Evolutionary conservation across 2,888 invertebrate species (phyloP), one percentile per base, ranked within the genome.

Genomic region (Trisateles emortualis): DNA sequence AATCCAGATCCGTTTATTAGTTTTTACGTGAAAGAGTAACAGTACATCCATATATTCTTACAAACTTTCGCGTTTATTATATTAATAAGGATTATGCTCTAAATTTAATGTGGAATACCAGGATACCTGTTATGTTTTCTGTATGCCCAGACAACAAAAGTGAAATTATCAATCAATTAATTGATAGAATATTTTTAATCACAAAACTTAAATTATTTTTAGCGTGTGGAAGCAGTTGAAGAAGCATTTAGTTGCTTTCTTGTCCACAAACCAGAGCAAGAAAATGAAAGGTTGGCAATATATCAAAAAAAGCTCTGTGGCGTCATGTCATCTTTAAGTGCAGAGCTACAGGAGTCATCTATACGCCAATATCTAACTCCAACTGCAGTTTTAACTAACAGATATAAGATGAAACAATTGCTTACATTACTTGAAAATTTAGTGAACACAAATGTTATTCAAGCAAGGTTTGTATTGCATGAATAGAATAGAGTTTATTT

Each of bases 221-320:
- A 96, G 96, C 95, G 95, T 83, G 96, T 97, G 5, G 97, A 97
- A 78, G 94, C 95, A 0, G 96, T 97, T 26, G 98, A 98, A 79
- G 97, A 98, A 85, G 97, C 97, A 0, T 98, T 99, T 78, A 96
- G 97, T 80, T 97, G 97, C 72, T 97, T 97, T 72, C 94, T 98
- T 53, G 96, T 97, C 0, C 96, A 97, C 75, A 95, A 96, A 67
- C 93, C 95, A 13, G 95, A 95, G 45, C 94, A 94, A 52, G 96
- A 97, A 79, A 93, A 91, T 63, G 95, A 96, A 66, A 96, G 95
- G 80, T 89, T 95, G 22, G 85, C 94, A 32, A 87, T 92, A 76
- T 96, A 96, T 87, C 95, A 96, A 68, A 95, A 95, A 61, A 95
- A 95, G 62, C 85, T 98, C 29, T 95, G 95, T 49, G 90, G 90